Base-by-base conservation (phyloP, 2,888 invertebrate genomes). In the Congeria kusceri region DNA sequence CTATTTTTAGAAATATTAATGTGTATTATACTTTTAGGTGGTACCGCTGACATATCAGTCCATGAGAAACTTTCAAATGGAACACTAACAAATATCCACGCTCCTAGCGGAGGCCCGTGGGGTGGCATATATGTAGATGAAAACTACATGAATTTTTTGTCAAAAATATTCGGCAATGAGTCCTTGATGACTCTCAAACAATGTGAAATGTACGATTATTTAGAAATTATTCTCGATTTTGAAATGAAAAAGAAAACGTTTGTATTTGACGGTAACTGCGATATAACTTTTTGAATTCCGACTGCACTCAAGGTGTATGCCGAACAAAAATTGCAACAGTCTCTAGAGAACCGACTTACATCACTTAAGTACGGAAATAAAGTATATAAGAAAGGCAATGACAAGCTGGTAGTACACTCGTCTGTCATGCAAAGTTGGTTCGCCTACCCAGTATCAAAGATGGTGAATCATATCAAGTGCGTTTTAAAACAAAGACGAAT, bases 151-250 rank as follows among this genome's bases (percentile, higher is more conserved):
- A 4, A 49, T 3, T 20, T 20, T 18, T 20, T 49, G 5, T 20
- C 18, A 20, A 15, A 49, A 49, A 5, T 49, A 20, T 49, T 49
- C n/a, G 49, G 20, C 7, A 49, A 3, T 9, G 15, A 49, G 49
- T 3, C 20, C 5, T 9, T 20, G 3, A 9, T 15, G 15, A 49
- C 49, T 20, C 3, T 49, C 4, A 3, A 49, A 49, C 4, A 3
- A 49, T 15, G 49, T 32, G 49, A 49, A 49, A 49, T 49, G 49
- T 20, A 49, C 20, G 49, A 49, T 49, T 49, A 49, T 15, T 49
- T 49, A 4, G 49, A 49, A 4, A 4, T 49, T 3, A 49, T 49
- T 49, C 49, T 4, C 4, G 49, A 49, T 5, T 49, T 49, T 15
- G 15, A 49, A 15, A 5, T 18, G 20, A 49, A 49, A 20, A 49